phyloP scores from a whole-genome alignment of 2,797 vertebrate species.

The Sparus aurata region DNA sequence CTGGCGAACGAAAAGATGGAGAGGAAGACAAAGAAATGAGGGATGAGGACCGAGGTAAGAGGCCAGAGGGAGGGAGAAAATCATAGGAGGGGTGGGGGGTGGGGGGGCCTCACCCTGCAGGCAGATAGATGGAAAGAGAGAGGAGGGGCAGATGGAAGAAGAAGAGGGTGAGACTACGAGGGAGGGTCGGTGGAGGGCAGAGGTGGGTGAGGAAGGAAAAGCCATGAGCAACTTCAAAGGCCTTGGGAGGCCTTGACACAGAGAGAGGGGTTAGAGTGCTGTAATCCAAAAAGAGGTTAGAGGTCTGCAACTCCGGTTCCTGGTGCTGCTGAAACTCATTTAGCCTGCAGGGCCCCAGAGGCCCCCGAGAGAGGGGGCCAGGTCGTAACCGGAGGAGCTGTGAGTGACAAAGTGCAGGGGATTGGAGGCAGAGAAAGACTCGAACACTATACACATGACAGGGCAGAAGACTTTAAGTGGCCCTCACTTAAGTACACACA shows the following conservation, averaged over 20 bases:
- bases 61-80: constrained; percentile 62
- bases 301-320: constrained; percentile 66
- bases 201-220: constrained; percentile 77
- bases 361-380: constrained; percentile 57
- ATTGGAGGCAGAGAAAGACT: constrained; percentile 42
- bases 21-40: constrained; percentile 4
- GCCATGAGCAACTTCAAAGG: constrained; percentile 80
- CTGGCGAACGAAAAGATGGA: constrained; percentile 15
- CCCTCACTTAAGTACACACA: background rate
- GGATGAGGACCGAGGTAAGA: constrained; percentile 27
- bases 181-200: constrained; percentile 56
- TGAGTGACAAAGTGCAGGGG: constrained; percentile 76
- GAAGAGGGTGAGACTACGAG: constrained; percentile 44
- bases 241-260: constrained; percentile 67
- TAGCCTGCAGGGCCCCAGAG: constrained; percentile 66
- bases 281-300: constrained; percentile 77
- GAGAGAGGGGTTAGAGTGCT: constrained; percentile 73
- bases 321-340: constrained; percentile 81
- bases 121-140: constrained; percentile 39
- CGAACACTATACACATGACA: constrained; percentile 23
- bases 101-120: constrained; percentile 42
- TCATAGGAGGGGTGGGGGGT: constrained; percentile 27
- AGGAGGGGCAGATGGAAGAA: constrained; percentile 44
- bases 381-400: constrained; percentile 80
- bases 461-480: constrained; percentile 4